A percentile compares a stretch with the other conserved stretches of the same genome.
Evolutionary conservation across 2,888 invertebrate species (phyloP).

Genomic region (Brachyopa scutellaris): DNA sequence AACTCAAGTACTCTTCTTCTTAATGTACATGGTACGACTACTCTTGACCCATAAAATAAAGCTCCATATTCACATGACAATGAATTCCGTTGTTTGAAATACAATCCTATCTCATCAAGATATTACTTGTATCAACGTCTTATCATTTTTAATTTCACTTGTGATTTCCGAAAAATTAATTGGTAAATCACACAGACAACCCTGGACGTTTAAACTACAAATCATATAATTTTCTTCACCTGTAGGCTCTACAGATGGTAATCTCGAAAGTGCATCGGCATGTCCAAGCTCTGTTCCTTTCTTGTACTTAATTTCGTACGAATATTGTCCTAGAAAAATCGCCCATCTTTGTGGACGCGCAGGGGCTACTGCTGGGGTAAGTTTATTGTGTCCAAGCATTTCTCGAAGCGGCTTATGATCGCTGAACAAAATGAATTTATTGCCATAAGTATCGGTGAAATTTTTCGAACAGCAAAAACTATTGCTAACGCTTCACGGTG

Average conservation of each 20-base stretch:
- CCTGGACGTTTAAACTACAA: constrained; percentile 36
- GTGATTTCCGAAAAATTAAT: constrained; percentile 28
- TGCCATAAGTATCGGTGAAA: too few species aligned
- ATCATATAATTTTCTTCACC: constrained; percentile 41
- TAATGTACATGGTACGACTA: constrained; percentile 64
- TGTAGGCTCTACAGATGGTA: constrained; percentile 44
- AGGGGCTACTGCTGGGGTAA: constrained; percentile 39
- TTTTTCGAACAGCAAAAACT: constrained; percentile 78
- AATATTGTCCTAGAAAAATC: constrained; percentile 33
- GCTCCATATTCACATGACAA: constrained; percentile 36
- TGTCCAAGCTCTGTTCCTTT: constrained; percentile 51
- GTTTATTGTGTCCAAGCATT: constrained; percentile 70
- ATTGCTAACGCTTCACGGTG: constrained; percentile 77
- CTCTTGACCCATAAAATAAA: constrained; percentile 54
- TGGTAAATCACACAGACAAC: constrained; percentile 21
- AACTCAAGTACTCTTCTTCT: constrained; percentile 46
- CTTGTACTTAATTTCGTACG: constrained; percentile 44
- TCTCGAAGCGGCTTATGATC: constrained; percentile 72
- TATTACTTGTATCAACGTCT: neutral
- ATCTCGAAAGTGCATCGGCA: constrained; percentile 69
- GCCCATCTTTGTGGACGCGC: constrained; percentile 49
- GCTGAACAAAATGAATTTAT: constrained; percentile 65
- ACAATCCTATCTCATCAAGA: constrained; percentile 17
- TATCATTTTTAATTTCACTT: neutral
- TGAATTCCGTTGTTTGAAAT: constrained; percentile 36